Base-by-base conservation (phyloP, 2,797 vertebrate genomes). In the Morelia viridis region DNA sequence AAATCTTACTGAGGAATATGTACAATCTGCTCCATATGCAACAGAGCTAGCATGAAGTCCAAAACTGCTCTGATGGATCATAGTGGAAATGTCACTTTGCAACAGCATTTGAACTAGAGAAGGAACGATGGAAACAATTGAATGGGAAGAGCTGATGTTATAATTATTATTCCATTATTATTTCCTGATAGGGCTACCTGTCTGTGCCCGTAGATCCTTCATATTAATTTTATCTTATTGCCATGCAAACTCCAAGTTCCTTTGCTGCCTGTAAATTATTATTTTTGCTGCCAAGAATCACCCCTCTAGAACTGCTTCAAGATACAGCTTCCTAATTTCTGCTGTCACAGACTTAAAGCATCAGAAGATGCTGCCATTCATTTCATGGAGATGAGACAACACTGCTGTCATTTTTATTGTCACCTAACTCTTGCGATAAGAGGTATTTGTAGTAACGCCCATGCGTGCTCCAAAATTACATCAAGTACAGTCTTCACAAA, bases 401-500 rank as follows among this genome's bases (percentile, higher is more conserved):
- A 4, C 35, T 0, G 11, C 35, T 80, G 71, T 46, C 8, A 0
- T 22, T 76, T 8, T 71, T 41, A 19, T 31, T 41, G 35, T 41
- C 71, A 41, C 31, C 31, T 46, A 24, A 46, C 19, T 41, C 71
- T 5, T 53, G 4, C 6, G 24, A 84, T 31, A 46, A 2, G 64
- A 84, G 26, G 31, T 2, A 1, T 87, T 89, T 91, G n/a, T 5
- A 89, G 87, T 6, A 65, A 83, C 3, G 19, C 58, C 56, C 61
- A 31, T 11, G 62, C 64, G 22, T 91, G 26, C 87, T 76, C 12
- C 85, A 84, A 88, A 93, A 71, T 76, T 87, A 93, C 46, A 26
- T 13, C 41, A 2, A 89, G 86, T 87, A 89, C 64, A 93, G 91
- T 91, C 65, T 57, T 5, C 50, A 1, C 31, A 62, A 35, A 56